Percentiles rank a stretch among this genome's conserved stretches.
Conservation (phyloP, 1,140 invertebrate species). For the Heliconius congener region DNA sequence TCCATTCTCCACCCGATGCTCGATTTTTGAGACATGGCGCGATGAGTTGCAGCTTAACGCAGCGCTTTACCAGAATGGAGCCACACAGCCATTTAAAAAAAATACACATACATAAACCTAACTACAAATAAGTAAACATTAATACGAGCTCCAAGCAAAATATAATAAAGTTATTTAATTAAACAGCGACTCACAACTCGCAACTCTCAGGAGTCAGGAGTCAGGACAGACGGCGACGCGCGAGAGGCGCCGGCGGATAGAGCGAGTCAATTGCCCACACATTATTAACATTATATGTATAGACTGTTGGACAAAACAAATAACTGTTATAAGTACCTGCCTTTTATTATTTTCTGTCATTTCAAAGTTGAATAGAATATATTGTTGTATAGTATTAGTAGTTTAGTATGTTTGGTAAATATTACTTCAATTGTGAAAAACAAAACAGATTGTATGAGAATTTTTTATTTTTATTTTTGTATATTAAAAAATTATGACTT, state of each 20-base stretch:
- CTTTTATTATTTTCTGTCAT: background rate
- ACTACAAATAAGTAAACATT: background rate
- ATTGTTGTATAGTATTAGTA: background rate
- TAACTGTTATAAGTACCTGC: background rate
- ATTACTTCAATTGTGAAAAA: too few species aligned
- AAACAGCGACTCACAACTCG: background rate
- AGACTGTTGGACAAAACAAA: slow-evolving; percentile 1
- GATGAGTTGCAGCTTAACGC: too few species aligned
- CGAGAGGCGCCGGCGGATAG: background rate
- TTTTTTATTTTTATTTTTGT: too few species aligned
- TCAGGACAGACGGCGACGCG: background rate
- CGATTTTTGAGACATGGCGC: too few species aligned
- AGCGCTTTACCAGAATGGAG: too few species aligned
- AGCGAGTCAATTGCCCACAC: slow-evolving; percentile 11
- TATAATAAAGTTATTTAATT: slow-evolving; percentile 10
- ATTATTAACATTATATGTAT: slow-evolving; percentile 6
- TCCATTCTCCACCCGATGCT: too few species aligned
- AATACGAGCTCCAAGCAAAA: background rate
- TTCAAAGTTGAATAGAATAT: background rate
- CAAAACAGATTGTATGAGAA: too few species aligned
- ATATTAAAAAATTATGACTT: too few species aligned
- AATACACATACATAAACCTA: too few species aligned
- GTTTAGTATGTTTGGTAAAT: background rate
- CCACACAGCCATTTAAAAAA: too few species aligned
- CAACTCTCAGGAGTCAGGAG: too few species aligned